Evolutionary conservation across 2,888 invertebrate species (phyloP).

Genomic region (Priocnemis perturbator): DNA sequence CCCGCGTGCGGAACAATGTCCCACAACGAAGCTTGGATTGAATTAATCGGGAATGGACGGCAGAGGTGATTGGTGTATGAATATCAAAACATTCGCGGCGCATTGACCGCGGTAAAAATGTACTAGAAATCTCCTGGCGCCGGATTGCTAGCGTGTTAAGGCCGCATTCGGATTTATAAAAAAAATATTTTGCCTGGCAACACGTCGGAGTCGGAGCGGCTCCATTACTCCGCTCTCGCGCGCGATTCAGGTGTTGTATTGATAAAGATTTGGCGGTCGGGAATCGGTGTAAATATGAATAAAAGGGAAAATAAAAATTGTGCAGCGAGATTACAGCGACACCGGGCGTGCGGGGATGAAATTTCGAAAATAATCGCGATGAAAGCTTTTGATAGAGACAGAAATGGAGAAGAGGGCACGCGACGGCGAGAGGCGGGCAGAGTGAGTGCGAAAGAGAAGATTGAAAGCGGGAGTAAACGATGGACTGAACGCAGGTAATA

Average conservation of each 20-base stretch:
- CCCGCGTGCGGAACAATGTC: no score
- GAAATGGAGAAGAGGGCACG: neutral
- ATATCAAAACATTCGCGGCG: no score
- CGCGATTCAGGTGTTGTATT: no score
- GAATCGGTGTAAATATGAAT: neutral
- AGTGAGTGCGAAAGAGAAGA: neutral
- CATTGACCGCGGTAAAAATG: no score
- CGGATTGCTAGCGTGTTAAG: no score
- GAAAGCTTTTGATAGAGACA: neutral
- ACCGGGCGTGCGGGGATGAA: neutral
- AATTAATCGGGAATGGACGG: constrained; percentile 2
- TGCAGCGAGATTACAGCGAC: neutral
- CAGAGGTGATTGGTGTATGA: neutral
- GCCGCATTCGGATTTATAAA: no score
- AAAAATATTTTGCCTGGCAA: no score
- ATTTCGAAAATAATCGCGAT: constrained; percentile 1
- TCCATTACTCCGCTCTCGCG: no score
- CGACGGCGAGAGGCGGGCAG: neutral
- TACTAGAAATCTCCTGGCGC: no score
- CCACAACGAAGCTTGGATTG: neutral
- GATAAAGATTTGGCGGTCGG: no score
- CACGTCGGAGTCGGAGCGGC: no score
- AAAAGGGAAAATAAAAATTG: neutral
- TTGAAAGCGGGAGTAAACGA: constrained; percentile 21
- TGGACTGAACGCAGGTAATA: constrained; percentile 40